Evolutionary conservation across 1,140 invertebrate genomes (phyloP), one percentile per base, ranked within the genome.

Genomic region (Zaprionus gabonicus): DNA sequence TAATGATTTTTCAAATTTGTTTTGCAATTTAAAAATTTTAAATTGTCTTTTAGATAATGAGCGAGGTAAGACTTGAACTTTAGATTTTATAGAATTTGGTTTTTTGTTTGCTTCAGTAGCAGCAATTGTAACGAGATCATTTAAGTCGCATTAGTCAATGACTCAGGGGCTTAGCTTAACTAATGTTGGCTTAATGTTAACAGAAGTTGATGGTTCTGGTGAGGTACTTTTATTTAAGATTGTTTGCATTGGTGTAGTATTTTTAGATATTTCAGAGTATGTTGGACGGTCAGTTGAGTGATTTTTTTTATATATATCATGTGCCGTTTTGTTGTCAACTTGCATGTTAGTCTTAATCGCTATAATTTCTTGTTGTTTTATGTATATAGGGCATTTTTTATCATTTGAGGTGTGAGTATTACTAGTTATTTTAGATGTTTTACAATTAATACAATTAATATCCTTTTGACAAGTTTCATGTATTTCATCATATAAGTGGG

Each of bases 11-110:
- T 55, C 25, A 55, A 25, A 36, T 36, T 58, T 58, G 15, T 38
- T 58, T 36, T 58, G 31, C 7, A 34, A 36, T 38, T 36, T 58
- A 38, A 58, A 13, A 20, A 36, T 20, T 17, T 58, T 36, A 5
- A 38, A n/a, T 58, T 17, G 7, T 58, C 17, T 58, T 58, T 55
- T 55, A 25, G 56, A 58, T 27, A 31, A 36, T 36, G 31, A 36
- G 2, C 56, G 13, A 36, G 56, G 56, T n/a, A 58, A 17, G n/a
- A 58, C 28, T 28, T 56, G 25, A n/a, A 56, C 28, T 56, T 56
- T 56, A 27, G 46, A 20, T 20, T 55, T 55, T 27, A 27, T 55
- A 27, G 15, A 55, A 27, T 27, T 55, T 55, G 23, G 10, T 55
- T 27, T 27, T 27, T 27, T 55, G 3, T 55, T 55, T 55, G 25